phyloP scores from a whole-genome alignment of 2,888 invertebrate species.

The Cryptosula pallasiana region DNA sequence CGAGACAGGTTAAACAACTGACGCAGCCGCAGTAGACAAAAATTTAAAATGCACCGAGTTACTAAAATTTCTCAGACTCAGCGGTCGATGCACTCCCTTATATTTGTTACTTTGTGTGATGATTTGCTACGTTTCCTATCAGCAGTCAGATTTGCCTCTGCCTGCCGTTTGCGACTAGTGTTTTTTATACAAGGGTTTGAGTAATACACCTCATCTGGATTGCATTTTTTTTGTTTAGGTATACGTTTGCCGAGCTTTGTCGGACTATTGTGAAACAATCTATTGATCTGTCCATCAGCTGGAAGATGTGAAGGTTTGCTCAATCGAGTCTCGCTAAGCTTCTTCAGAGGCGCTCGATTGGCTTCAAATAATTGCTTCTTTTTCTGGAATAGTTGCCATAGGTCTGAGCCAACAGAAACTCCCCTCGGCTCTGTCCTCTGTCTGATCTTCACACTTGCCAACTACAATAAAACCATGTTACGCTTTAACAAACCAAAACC shows the following conservation, averaged over 20 bases:
- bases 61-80: neutral
- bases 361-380: slow-evolving; percentile 18
- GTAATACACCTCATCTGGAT: slow-evolving; percentile 20
- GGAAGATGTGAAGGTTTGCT: neutral
- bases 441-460: slow-evolving; percentile 1
- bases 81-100: neutral
- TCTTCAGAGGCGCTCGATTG: slow-evolving; percentile 3
- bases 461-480: neutral
- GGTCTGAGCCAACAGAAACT: neutral
- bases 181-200: slow-evolving; percentile 9
- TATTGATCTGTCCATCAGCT: neutral
- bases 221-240: slow-evolving; percentile 21
- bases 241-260: slow-evolving; percentile 6
- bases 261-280: neutral
- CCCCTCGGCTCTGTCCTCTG: slow-evolving; percentile 1
- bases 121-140: neutral
- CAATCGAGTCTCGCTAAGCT: neutral
- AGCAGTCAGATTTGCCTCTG: neutral
- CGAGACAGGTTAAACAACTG: neutral
- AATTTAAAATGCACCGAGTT: neutral
- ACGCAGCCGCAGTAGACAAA: too few relatives aligned
- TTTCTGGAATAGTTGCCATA: slow-evolving; percentile 9
- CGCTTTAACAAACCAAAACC: too few relatives aligned
- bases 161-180: neutral
- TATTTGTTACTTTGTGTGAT: neutral